Conservation (phyloP, 2,888 invertebrate species). For the Drosophila picticornis region DNA sequence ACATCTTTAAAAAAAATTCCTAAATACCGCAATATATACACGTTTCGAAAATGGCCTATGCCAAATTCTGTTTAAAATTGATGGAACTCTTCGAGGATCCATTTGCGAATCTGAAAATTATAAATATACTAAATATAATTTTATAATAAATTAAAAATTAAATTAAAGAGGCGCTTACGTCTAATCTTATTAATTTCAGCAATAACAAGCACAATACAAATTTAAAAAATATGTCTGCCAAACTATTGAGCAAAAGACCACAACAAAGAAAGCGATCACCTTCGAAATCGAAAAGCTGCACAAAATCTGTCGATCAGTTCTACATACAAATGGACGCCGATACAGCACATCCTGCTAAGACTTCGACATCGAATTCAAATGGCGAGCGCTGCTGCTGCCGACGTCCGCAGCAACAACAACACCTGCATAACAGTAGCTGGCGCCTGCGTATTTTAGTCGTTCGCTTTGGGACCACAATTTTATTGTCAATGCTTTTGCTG, state of each 20-base stretch:
- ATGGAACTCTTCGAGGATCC: background rate
- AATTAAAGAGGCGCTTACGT: background rate
- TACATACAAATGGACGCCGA: background rate
- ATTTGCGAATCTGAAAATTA: background rate
- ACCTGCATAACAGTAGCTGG: conserved; percentile 8
- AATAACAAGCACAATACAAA: background rate
- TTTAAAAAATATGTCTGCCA: background rate
- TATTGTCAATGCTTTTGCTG: conserved; percentile 38
- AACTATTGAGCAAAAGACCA: background rate
- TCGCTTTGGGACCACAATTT: conserved; percentile 26
- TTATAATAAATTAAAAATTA: background rate
- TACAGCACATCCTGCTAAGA: background rate
- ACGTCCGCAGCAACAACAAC: background rate
- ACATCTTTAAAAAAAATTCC: background rate
- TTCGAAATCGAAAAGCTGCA: background rate
- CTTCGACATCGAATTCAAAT: background rate
- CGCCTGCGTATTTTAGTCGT: conserved; percentile 16
- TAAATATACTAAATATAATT: background rate
- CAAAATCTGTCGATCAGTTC: background rate
- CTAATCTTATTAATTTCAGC: background rate
- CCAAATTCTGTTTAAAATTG: background rate
- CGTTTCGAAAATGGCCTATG: background rate
- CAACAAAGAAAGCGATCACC: background rate
- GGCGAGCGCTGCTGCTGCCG: conserved; percentile 18
- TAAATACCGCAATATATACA: background rate